A percentile compares a stretch with the other conserved stretches of the same genome.
Conservation (phyloP, 2,888 invertebrate genomes). For the Tipula lateralis region DNA sequence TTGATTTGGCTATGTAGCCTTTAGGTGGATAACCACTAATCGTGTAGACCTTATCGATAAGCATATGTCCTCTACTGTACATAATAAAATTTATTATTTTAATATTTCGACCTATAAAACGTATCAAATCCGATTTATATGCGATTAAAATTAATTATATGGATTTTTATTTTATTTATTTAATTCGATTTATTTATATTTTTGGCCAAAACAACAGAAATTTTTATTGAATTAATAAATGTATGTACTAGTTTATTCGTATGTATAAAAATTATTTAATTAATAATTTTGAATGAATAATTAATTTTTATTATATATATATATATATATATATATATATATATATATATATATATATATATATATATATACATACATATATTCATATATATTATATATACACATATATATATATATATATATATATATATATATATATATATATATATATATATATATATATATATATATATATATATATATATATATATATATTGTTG, state of each 20-base stretch:
- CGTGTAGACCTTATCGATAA: not conserved
- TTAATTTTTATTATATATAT: not conserved
- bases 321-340: not conserved
- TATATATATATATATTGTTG: not conserved
- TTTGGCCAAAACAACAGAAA: not conserved
- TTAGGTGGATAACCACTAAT: too few relatives aligned
- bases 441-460: not conserved
- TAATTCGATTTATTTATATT: not conserved
- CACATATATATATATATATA: not conserved
- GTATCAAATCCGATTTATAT: constrained; percentile 15
- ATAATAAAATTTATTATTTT: not conserved
- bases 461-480: not conserved
- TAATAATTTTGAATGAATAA: constrained; percentile 6
- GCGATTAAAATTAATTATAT: constrained; percentile 19
- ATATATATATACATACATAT: not conserved
- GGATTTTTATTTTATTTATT: not conserved
- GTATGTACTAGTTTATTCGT: not conserved
- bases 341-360: not conserved
- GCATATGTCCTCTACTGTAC: not conserved
- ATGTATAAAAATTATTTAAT: not conserved
- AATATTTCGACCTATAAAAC: constrained; percentile 24
- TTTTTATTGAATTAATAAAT: not conserved
- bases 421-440: not conserved
- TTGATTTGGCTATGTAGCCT: not conserved
- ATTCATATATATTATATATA: too few relatives aligned